Percentiles rank a stretch among this genome's conserved stretches.
phyloP scores from a whole-genome alignment of 2,797 vertebrate species.

The Dendrocincla tyrannina region DNA sequence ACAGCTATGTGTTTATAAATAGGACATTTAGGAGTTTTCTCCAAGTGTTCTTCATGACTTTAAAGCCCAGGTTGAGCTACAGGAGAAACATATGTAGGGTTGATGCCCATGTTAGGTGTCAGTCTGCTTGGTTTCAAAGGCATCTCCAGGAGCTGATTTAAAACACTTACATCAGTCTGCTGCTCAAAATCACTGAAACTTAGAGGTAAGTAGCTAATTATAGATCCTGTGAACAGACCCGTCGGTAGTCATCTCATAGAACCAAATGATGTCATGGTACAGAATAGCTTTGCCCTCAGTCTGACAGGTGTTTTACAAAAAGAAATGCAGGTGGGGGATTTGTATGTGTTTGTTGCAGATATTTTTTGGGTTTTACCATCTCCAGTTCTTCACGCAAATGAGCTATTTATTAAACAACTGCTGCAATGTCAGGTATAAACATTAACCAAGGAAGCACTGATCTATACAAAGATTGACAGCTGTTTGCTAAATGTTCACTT shows the following conservation, averaged over 20 bases:
- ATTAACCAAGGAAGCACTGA: slow-evolving; percentile 19
- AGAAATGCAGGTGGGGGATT: background rate
- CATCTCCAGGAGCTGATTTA: slow-evolving; percentile 14
- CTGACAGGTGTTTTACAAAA: background rate
- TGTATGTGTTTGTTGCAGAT: background rate
- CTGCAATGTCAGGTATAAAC: slow-evolving; percentile 25
- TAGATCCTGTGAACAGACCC: background rate
- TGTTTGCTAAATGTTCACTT: background rate
- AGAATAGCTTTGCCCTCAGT: slow-evolving; percentile 22
- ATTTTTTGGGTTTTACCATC: background rate
- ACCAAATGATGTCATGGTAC: background rate
- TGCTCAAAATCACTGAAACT: slow-evolving; percentile 2
- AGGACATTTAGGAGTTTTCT: background rate
- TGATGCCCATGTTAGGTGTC: background rate
- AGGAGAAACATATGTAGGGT: background rate
- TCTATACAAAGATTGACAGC: background rate
- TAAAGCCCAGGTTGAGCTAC: background rate
- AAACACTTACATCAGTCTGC: slow-evolving; percentile 24
- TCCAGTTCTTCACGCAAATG: background rate
- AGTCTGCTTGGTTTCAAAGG: background rate
- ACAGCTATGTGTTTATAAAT: background rate
- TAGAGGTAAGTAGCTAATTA: slow-evolving; percentile 55
- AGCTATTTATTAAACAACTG: slow-evolving; percentile 51
- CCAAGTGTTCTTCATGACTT: background rate
- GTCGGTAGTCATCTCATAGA: background rate